Conservation (phyloP, 2,888 invertebrate species). For the Prosopocoilus inquinatus region DNA sequence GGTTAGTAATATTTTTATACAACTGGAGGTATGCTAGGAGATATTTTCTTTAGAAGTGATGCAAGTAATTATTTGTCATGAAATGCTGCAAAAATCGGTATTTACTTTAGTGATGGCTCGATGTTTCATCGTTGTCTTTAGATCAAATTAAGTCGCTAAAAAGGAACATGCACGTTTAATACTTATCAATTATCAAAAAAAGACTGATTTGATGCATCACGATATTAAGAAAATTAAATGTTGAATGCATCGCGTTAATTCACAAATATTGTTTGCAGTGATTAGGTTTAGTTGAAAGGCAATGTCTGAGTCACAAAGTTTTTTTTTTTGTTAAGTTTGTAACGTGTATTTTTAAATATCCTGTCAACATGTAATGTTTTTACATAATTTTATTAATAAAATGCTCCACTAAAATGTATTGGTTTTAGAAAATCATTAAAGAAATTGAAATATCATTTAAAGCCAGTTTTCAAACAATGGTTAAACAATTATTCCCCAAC, state of each 20-base stretch:
- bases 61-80: too few relatives aligned
- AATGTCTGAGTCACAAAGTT: not conserved
- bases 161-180: not conserved
- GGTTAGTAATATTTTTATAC: conserved; percentile 17
- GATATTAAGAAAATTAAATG: conserved; percentile 3
- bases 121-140: not conserved
- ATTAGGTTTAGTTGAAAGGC: too few relatives aligned
- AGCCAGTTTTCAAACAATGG: too few relatives aligned
- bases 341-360: too few relatives aligned
- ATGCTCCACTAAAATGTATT: not conserved
- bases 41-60: too few relatives aligned
- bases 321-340: not conserved
- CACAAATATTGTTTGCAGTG: too few relatives aligned
- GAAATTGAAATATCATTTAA: too few relatives aligned
- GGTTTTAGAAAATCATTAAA: not conserved
- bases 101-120: not conserved
- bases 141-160: not conserved
- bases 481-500: too few relatives aligned
- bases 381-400: conserved; percentile 10
- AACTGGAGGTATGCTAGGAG: not conserved
- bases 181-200: not conserved
- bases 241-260: not conserved
- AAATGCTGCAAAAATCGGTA: not conserved
- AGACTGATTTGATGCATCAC: conserved; percentile 20
- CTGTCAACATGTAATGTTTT: conserved; percentile 10